Conservation (phyloP, 2,888 invertebrate genomes). For the Neria commutata region DNA sequence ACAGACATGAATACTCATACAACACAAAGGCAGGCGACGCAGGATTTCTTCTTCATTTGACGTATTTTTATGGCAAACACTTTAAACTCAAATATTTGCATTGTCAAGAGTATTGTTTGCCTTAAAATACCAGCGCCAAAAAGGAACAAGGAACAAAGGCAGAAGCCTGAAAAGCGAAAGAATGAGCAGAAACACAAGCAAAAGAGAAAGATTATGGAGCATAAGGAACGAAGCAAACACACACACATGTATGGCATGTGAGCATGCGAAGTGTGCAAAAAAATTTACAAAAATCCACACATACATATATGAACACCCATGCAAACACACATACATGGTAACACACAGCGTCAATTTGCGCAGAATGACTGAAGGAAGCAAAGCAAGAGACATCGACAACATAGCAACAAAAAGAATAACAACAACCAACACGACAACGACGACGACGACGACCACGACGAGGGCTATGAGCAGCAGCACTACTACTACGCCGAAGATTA, state of each 20-base stretch:
- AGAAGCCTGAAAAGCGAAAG: neutral
- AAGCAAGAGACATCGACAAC: conserved; percentile 24
- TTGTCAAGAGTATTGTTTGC: conserved; percentile 56
- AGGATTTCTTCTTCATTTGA: conserved; percentile 47
- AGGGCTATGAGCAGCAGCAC: neutral
- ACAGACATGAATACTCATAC: neutral
- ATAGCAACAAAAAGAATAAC: conserved; percentile 51
- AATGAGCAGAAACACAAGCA: neutral
- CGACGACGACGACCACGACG: conserved; percentile 29
- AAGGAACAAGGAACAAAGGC: neutral
- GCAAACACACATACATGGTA: neutral
- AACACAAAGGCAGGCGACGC: neutral
- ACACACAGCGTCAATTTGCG: neutral
- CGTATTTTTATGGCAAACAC: conserved; percentile 40
- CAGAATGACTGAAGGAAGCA: neutral
- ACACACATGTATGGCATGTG: neutral
- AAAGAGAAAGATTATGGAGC: neutral
- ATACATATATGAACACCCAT: conserved; percentile 8
- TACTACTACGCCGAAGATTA: too few relatives aligned
- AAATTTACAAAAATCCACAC: neutral
- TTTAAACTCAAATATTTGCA: conserved; percentile 57
- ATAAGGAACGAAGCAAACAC: neutral
- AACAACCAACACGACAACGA: conserved; percentile 30
- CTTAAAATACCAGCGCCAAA: conserved; percentile 44
- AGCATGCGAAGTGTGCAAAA: neutral